Evolutionary conservation across 1,140 invertebrate species (phyloP).

Genomic region (Pseudobourletiella spinata): DNA sequence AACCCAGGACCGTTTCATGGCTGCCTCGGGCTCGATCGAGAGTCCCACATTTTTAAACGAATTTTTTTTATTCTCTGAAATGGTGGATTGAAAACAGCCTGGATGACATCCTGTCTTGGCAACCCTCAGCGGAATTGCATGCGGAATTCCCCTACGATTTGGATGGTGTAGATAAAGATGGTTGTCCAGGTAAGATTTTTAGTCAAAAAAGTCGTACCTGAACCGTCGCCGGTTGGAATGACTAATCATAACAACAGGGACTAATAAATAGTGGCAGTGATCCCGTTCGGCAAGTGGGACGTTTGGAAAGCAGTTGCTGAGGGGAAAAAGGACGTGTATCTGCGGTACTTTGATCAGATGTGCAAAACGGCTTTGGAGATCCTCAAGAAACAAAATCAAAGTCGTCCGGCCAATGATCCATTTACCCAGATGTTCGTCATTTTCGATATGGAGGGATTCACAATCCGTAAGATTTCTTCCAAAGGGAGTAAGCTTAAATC

Average conservation of each 20-base stretch:
- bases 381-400: not conserved
- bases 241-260: not conserved
- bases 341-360: not conserved
- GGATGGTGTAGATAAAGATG: conserved; percentile 13
- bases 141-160: conserved; percentile 4
- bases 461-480: not conserved
- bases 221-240: not conserved
- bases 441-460: conserved; percentile 9
- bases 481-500: not conserved
- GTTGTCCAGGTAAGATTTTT: conserved; percentile 8
- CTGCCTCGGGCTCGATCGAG: too few relatives aligned
- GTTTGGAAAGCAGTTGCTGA: not conserved
- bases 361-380: not conserved
- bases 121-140: not conserved
- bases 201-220: not conserved
- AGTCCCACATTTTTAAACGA: too few relatives aligned
- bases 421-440: not conserved
- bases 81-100: not conserved
- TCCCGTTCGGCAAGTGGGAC: conserved; percentile 13
- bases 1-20: not conserved
- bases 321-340: conserved; percentile 9
- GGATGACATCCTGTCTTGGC: not conserved
- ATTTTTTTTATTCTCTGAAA: not conserved
- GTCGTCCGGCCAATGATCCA: not conserved
- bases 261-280: not conserved